Evolutionary conservation across 1,140 invertebrate species (phyloP).

Genomic region (Platorchestia sp.): DNA sequence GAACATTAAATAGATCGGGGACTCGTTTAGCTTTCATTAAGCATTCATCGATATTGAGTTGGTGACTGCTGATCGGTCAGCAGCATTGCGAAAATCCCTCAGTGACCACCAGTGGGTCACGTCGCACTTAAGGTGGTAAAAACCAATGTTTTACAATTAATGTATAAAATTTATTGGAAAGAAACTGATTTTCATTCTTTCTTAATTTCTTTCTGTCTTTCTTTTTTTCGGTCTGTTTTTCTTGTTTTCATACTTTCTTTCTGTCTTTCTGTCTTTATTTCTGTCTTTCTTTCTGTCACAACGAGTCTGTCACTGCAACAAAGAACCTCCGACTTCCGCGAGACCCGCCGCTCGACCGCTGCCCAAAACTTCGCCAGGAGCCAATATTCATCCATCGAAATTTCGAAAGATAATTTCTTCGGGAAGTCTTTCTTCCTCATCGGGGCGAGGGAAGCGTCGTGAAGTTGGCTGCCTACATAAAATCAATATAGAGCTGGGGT

Average conservation of each 20-base stretch:
- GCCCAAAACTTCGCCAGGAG: neutral
- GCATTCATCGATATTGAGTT: too few species aligned
- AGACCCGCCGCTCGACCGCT: neutral
- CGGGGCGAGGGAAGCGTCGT: neutral
- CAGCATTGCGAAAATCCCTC: too few species aligned
- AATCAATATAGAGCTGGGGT: constrained; percentile 45
- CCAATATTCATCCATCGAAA: constrained; percentile 41
- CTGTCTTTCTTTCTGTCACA: neutral
- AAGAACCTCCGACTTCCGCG: neutral
- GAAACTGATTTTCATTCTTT: too few species aligned
- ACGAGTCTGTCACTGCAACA: neutral
- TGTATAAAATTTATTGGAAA: too few species aligned
- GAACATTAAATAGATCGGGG: too few species aligned
- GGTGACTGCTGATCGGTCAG: too few species aligned
- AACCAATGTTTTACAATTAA: too few species aligned
- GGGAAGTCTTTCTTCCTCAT: neutral
- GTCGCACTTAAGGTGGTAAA: too few species aligned
- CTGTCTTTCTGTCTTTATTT: too few species aligned
- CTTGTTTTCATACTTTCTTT: neutral
- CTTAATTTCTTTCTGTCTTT: too few species aligned
- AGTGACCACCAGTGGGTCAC: too few species aligned
- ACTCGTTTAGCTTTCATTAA: too few species aligned
- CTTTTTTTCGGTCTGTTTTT: neutral
- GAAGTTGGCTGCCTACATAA: neutral
- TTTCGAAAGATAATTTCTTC: constrained; percentile 53